Conservation (phyloP, 2,113 vertebrate species). For the Cyphomyrus plagiostoma region DNA sequence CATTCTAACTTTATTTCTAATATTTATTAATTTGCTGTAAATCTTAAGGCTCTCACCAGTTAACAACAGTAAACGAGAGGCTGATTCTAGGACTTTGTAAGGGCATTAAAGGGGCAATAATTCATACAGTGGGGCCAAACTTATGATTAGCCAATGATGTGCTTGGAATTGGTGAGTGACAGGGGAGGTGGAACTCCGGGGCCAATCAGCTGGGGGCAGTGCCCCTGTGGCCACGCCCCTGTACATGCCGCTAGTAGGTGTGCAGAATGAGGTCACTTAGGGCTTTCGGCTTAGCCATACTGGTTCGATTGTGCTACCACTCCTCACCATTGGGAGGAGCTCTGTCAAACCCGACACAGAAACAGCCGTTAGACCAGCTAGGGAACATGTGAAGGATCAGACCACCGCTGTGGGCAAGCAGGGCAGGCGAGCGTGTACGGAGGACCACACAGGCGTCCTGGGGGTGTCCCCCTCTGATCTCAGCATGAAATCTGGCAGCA, state of each 20-base stretch:
- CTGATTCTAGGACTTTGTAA: not conserved
- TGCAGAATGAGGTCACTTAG: not conserved
- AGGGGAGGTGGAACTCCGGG: not conserved
- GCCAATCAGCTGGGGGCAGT: not conserved
- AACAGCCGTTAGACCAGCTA: not conserved
- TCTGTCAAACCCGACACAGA: not conserved
- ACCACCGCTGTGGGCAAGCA: not conserved
- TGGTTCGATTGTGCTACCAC: not conserved
- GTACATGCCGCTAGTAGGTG: not conserved
- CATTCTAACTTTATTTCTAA: not conserved
- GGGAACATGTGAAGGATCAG: not conserved
- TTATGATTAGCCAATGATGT: not conserved
- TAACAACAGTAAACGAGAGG: not conserved
- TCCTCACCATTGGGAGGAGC: not conserved
- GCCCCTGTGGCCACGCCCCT: not conserved
- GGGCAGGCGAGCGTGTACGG: not conserved
- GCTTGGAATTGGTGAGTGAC: not conserved
- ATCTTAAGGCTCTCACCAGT: not conserved
- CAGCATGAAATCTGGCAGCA: not conserved
- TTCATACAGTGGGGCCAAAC: not conserved
- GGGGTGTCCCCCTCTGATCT: not conserved
- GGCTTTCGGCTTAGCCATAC: not conserved
- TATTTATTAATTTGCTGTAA: not conserved
- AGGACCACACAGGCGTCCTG: not conserved
- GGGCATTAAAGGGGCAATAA: not conserved